Conservation (phyloP, 2,113 vertebrate genomes). For the Dendrocopos noguchii region DNA sequence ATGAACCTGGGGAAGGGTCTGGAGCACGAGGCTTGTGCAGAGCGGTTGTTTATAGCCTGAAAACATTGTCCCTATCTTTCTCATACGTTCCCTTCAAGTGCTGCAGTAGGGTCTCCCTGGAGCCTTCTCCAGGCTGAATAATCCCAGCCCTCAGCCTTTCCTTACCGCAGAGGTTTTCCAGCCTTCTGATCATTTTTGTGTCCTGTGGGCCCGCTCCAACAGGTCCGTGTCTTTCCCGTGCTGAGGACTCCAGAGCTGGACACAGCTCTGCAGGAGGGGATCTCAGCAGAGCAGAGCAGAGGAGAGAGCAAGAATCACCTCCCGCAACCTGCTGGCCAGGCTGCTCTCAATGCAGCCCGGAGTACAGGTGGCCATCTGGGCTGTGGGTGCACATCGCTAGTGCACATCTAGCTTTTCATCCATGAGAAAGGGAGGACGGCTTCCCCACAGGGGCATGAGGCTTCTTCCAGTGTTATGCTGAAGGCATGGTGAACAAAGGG, state of each 20-base stretch:
- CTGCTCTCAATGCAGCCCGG: neutral
- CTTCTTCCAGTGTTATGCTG: fast-evolving
- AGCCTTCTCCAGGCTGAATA: neutral
- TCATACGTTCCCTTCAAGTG: neutral
- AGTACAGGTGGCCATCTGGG: neutral
- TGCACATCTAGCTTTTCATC: neutral
- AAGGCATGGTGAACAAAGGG: no score
- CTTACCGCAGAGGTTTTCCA: neutral
- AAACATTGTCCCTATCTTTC: neutral
- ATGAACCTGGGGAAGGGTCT: no score
- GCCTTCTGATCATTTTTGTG: neutral
- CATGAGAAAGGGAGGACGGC: neutral
- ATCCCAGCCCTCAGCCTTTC: neutral
- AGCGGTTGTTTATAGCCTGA: no score
- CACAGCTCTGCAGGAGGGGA: neutral
- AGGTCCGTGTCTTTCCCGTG: neutral
- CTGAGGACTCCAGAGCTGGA: neutral
- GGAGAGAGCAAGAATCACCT: neutral
- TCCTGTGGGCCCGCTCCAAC: neutral
- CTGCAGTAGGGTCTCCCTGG: neutral
- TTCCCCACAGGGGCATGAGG: fast-evolving
- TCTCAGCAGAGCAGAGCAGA: neutral
- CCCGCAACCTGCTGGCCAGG: neutral
- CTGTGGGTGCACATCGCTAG: neutral
- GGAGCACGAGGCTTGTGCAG: no score